Conservation (phyloP, 2,888 invertebrate species). For the Tineola bisselliella region DNA sequence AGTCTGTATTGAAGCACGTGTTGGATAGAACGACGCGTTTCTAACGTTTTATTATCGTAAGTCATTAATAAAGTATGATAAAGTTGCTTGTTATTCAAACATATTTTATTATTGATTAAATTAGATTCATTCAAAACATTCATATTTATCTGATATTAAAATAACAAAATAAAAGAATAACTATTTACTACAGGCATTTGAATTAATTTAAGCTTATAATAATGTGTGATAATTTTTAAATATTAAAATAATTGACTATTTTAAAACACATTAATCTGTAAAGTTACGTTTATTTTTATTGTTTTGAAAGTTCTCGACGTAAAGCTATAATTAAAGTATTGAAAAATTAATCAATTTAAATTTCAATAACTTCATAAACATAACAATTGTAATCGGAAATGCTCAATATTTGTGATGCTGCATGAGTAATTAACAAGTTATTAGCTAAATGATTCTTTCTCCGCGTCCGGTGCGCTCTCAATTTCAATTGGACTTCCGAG, state of each 20-base stretch:
- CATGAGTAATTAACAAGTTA: constrained; percentile 37
- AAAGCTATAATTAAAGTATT: too few relatives aligned
- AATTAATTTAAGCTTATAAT: too few relatives aligned
- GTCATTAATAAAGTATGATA: not conserved
- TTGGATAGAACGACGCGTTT: not conserved
- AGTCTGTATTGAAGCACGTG: not conserved
- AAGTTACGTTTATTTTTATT: too few relatives aligned
- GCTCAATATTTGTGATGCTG: not conserved
- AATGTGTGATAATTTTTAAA: too few relatives aligned
- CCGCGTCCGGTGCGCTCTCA: constrained; percentile 54
- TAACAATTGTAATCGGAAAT: not conserved
- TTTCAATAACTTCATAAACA: too few relatives aligned
- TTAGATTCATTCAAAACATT: not conserved
- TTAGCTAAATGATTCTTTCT: constrained; percentile 41
- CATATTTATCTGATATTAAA: not conserved
- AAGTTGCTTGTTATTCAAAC: not conserved
- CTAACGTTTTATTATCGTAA: not conserved
- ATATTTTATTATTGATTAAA: not conserved
- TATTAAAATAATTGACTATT: too few relatives aligned
- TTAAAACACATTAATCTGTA: too few relatives aligned
- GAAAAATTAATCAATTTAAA: too few relatives aligned
- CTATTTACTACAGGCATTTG: too few relatives aligned
- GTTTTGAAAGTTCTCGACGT: too few relatives aligned
- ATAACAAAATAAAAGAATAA: too few relatives aligned
- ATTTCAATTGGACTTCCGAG: constrained; percentile 62